These are phyloP conservation scores for Conomelus anceps DNA, from an alignment of 2,888 invertebrate genomes.

Conservation along the genomic window DNA sequence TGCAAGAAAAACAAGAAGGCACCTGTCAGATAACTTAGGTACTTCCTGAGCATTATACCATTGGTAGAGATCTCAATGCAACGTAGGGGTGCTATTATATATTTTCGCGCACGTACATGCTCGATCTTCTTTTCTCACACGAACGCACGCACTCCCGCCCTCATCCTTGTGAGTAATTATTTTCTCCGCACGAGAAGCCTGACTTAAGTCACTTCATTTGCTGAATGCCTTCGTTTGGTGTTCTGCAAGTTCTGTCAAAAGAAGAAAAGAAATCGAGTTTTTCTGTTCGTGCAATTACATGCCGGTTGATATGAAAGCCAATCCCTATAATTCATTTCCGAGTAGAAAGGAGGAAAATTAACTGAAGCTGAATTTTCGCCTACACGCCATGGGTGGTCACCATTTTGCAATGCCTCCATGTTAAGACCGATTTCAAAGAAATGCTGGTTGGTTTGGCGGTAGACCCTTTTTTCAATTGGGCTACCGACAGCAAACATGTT, in stretches of 20 bases:
- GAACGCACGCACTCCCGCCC: too few relatives aligned
- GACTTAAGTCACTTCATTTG: neutral
- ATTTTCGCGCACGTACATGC: neutral
- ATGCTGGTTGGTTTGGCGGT: neutral
- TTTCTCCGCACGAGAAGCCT: neutral
- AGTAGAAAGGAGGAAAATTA: neutral
- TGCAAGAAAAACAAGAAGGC: neutral
- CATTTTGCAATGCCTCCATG: neutral
- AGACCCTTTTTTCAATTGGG: neutral
- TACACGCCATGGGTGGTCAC: neutral
- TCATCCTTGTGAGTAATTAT: neutral
- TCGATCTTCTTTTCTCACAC: neutral
- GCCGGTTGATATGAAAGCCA: neutral
- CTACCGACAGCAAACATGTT: neutral
- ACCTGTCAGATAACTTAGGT: neutral
- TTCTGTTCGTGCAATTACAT: neutral
- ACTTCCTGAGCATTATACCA: neutral
- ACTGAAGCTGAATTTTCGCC: neutral
- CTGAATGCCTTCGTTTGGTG: neutral
- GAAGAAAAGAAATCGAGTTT: neutral
- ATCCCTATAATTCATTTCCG: neutral
- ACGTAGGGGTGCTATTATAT: neutral
- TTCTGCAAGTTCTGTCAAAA: neutral
- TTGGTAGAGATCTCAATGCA: neutral
- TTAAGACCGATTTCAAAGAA: neutral